Conservation (phyloP, 2,888 invertebrate species). For the Capitulum mitella region DNA sequence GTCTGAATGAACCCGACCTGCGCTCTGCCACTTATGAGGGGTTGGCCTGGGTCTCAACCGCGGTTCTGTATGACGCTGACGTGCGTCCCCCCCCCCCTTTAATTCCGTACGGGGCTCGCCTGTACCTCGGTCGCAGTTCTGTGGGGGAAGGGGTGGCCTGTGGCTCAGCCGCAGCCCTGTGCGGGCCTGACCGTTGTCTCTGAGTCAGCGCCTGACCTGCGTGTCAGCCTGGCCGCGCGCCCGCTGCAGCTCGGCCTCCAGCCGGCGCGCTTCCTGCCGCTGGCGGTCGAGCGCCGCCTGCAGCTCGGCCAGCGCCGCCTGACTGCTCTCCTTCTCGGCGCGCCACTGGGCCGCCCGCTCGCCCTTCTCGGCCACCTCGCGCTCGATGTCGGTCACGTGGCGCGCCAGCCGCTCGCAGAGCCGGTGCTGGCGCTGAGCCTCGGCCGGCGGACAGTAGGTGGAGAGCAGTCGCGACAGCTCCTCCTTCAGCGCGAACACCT, state of each 20-base stretch:
- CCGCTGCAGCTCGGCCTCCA: not conserved
- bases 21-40: too few species aligned
- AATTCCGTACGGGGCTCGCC: too few species aligned
- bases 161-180: too few species aligned
- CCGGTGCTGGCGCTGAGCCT: not conserved
- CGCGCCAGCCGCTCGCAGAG: constrained; percentile 1
- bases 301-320: not conserved
- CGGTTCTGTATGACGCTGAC: too few species aligned
- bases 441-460: not conserved
- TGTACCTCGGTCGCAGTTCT: too few species aligned
- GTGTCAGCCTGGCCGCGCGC: not conserved
- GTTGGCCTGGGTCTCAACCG: too few species aligned
- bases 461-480: not conserved
- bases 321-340: not conserved
- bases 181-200: too few species aligned
- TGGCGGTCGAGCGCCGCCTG: not conserved
- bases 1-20: too few species aligned
- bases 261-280: not conserved
- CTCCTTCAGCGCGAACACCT: constrained; percentile 19
- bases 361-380: constrained; percentile 17
- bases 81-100: too few species aligned
- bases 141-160: too few species aligned
- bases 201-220: not conserved
- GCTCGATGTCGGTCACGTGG: constrained; percentile 5
- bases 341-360: not conserved